A percentile compares a stretch with the other conserved stretches of the same genome.
Conservation (phyloP, 2,888 invertebrate species). For the Calameuta filiformis region DNA sequence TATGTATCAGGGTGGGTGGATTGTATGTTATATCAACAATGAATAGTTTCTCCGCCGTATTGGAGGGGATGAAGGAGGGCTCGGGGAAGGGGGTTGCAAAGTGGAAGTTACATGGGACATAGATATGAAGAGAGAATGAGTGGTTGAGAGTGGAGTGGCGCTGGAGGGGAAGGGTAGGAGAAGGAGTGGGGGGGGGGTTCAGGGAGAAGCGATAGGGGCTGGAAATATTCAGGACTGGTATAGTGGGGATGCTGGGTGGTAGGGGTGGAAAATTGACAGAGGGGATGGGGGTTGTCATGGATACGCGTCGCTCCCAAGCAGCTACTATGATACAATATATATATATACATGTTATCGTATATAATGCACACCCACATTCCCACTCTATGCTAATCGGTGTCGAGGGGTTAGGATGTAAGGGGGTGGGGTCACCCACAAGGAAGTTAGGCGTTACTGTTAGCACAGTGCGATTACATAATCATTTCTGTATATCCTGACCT, state of each 20-base stretch:
- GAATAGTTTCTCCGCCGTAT: conserved; percentile 25
- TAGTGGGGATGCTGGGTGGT: not conserved
- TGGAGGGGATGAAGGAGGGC: conserved; percentile 1
- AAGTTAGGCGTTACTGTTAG: not conserved
- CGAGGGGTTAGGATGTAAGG: not conserved
- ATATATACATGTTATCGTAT: conserved; percentile 19
- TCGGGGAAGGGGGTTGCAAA: not conserved
- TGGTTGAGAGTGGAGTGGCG: conserved; percentile 21
- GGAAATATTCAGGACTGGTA: not conserved
- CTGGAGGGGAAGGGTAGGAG: not conserved
- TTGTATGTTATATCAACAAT: conserved; percentile 22
- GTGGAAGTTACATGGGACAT: not conserved
- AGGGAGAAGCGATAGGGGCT: not conserved
- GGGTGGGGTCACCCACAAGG: not conserved
- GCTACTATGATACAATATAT: conserved; percentile 41
- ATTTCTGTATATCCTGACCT: conserved; percentile 1
- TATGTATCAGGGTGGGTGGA: not conserved
- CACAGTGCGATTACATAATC: not conserved
- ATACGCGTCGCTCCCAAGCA: conserved; percentile 53
- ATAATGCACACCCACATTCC: conserved; percentile 1
- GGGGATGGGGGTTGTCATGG: conserved; percentile 59
- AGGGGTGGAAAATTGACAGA: conserved; percentile 42
- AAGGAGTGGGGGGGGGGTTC: conserved; percentile 7
- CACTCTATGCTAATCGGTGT: conserved; percentile 6
- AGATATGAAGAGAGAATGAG: conserved; percentile 22